These are phyloP conservation scores for Platysternon megacephalum DNA, from an alignment of 2,113 vertebrate genomes.

Conservation along the genomic window DNA sequence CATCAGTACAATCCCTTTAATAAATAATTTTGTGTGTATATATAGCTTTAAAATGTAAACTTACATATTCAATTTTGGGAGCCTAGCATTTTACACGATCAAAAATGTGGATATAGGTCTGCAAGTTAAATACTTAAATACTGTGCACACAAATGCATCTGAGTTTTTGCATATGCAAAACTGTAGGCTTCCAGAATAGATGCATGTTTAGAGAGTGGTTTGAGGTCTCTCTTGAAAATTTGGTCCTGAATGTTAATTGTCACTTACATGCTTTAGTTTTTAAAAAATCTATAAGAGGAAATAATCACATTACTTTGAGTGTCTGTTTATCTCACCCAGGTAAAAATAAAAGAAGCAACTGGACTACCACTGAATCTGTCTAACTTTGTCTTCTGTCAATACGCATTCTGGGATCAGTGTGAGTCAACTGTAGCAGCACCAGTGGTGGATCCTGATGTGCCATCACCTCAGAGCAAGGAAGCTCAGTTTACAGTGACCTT, in stretches of 20 bases:
- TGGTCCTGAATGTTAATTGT: neutral
- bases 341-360: constrained; percentile 96
- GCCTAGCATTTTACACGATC: neutral
- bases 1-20: neutral
- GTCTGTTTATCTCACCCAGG: constrained; percentile 77
- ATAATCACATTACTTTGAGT: neutral
- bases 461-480: constrained; percentile 85
- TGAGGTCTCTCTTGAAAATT: neutral
- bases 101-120: fast-evolving
- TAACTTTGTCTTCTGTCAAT: constrained; percentile 99
- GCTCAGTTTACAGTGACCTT: constrained; percentile 92
- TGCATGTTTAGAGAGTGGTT: neutral
- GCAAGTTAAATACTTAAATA: neutral
- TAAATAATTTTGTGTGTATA: neutral
- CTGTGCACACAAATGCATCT: neutral
- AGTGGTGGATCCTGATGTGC: constrained; percentile 93
- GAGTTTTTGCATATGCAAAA: neutral
- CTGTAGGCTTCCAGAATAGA: neutral
- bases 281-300: neutral
- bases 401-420: constrained; percentile 95
- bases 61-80: neutral
- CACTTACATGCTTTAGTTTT: neutral
- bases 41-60: neutral
- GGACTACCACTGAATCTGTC: constrained; percentile 94
- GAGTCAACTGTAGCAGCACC: constrained; percentile 92